Conservation (phyloP, 2,797 vertebrate genomes). For the Acanthornis magna region DNA sequence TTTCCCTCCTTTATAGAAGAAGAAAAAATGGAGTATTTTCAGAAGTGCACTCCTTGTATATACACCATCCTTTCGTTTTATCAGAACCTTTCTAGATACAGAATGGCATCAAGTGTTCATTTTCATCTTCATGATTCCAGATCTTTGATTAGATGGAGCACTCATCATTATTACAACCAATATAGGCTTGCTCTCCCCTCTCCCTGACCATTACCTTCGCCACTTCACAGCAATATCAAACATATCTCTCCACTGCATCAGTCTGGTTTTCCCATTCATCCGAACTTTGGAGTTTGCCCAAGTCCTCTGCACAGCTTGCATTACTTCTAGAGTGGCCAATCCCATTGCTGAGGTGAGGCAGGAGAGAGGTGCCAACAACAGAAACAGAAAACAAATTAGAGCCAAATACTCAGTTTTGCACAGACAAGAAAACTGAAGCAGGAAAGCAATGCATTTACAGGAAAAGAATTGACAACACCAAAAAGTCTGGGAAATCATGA, state of each 20-base stretch:
- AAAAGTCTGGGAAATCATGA: neutral
- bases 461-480: neutral
- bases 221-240: slow-evolving; percentile 97
- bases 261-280: slow-evolving; percentile 91
- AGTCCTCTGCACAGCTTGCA: slow-evolving; percentile 94
- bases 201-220: slow-evolving; percentile 84
- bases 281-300: slow-evolving; percentile 97
- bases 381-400: neutral
- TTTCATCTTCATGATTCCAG: neutral
- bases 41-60: neutral
- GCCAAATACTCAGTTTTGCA: neutral
- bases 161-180: neutral
- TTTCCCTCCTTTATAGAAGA: neutral
- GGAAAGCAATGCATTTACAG: neutral
- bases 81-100: neutral
- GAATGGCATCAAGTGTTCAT: neutral
- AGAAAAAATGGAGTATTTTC: neutral
- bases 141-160: neutral
- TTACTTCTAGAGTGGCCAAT: slow-evolving; percentile 92
- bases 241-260: slow-evolving; percentile 99
- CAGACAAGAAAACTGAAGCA: neutral
- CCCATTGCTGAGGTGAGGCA: slow-evolving; percentile 86
- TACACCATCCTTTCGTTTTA: neutral
- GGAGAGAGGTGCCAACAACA: neutral
- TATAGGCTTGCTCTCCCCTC: neutral